A percentile compares a stretch with the other conserved stretches of the same genome.
phyloP scores from a whole-genome alignment of 2,113 vertebrate species.

The Centropus unirufus region DNA sequence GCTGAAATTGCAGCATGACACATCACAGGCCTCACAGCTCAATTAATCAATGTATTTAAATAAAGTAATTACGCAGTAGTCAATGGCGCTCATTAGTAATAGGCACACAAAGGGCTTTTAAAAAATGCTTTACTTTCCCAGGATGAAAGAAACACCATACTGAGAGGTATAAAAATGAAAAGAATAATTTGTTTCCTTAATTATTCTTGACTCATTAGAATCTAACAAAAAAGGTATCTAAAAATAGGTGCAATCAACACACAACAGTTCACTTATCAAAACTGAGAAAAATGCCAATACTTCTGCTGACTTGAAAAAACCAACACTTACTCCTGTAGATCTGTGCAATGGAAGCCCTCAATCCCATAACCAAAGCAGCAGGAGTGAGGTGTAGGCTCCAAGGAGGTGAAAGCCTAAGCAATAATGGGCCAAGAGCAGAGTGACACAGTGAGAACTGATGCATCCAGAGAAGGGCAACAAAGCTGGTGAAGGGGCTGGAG shows the following conservation, averaged over 20 bases:
- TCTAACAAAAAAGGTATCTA: not conserved
- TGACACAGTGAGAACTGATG: too few species aligned
- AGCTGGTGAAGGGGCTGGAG: too few species aligned
- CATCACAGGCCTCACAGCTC: not conserved
- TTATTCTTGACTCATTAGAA: not conserved
- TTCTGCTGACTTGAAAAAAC: not conserved
- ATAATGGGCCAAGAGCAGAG: too few species aligned
- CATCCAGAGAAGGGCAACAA: too few species aligned
- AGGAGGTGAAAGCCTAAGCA: too few species aligned
- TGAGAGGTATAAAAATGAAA: not conserved
- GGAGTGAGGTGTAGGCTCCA: too few species aligned
- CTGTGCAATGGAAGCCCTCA: too few species aligned
- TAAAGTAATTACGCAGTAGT: not conserved
- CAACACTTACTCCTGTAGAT: not conserved
- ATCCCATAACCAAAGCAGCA: too few species aligned
- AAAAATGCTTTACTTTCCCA: not conserved
- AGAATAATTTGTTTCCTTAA: not conserved
- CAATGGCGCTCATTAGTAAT: not conserved
- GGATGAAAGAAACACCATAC: not conserved
- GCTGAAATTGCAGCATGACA: not conserved
- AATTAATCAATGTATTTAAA: not conserved
- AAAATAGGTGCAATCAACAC: not conserved
- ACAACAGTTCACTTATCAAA: not conserved
- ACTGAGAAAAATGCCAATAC: not conserved
- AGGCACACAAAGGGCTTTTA: not conserved